Conservation (phyloP, 2,113 vertebrate species). For the Isurus oxyrinchus region DNA sequence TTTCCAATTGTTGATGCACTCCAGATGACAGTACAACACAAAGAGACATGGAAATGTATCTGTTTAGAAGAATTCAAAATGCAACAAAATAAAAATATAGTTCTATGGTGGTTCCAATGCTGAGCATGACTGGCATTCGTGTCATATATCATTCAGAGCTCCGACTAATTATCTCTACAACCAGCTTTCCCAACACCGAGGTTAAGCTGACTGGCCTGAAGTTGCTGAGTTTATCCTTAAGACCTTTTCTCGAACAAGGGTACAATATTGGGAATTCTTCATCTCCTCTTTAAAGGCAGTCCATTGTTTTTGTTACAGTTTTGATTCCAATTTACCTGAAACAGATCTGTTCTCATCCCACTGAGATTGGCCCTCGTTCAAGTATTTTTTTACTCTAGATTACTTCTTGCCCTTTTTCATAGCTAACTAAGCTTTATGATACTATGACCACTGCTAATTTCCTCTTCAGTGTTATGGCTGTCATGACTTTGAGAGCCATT, state of each 20-base stretch:
- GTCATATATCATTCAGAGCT: not conserved
- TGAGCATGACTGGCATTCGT: not conserved
- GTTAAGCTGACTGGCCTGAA: too few species aligned
- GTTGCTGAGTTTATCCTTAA: too few species aligned
- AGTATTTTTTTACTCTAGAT: not conserved
- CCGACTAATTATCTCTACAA: not conserved
- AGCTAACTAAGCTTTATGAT: not conserved
- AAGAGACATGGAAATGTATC: not conserved
- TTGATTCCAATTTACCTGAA: not conserved
- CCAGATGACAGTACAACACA: conserved; percentile 1
- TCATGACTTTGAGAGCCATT: not conserved
- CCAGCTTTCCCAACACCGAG: too few species aligned
- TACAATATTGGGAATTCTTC: too few species aligned
- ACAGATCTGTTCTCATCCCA: not conserved
- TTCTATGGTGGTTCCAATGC: not conserved
- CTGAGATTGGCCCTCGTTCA: not conserved
- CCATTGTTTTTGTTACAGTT: not conserved
- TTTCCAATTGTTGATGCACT: conserved; percentile 6
- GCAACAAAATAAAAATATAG: not conserved
- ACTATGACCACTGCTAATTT: not conserved
- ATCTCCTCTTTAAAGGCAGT: not conserved
- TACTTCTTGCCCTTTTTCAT: not conserved
- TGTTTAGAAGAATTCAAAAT: not conserved
- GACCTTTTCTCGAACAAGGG: too few species aligned
- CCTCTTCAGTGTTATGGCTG: not conserved